Evolutionary conservation across 2,797 vertebrate species (phyloP), one percentile per base, ranked within the genome.

Genomic region (Phoeniculus purpureus): DNA sequence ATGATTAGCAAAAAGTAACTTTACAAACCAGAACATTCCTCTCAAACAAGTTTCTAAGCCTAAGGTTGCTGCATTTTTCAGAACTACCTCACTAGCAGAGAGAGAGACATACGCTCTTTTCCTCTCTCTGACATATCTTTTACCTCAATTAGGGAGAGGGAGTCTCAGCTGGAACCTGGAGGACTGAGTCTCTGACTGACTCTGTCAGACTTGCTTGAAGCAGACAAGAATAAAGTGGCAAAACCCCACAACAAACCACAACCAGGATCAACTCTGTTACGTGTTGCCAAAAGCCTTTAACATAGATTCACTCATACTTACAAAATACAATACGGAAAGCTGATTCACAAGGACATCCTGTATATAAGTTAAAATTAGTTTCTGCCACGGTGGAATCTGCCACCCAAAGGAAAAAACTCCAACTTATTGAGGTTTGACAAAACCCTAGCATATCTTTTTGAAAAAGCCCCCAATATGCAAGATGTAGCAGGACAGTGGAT

Each of bases 401-500:
- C 47, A 62, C 34, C 2, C 26, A 64, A 56, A 81, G 29, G 12
- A 68, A 74, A 90, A 79, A 23, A 12, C 5, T 59, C 31, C 16
- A 43, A 43, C 10, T 43, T 43, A 43, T 43, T 75, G 18, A 71
- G 34, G 56, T 34, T 64, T 61, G n/a, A 61, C 7, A 48, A 54
- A 74, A 4, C 2, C 10, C 37, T 86, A 19, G 34, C 43, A 11
- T 67, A 78, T 34, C 6, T 64, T 84, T 48, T 43, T 43, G 6
- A 16, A 43, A 43, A 43, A 43, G 43, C 43, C 43, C 13, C 0
- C 4, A 37, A 2, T 2, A 1, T 19, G 25, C 48, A 51, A n/a
- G n/a, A 21, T 47, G 0, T 15, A 55, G 22, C 21, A 61, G 43
- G 43, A 47, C 25, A 25, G 12, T 37, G 50, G 22, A 61, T 9